A percentile compares a stretch with the other conserved stretches of the same genome.
phyloP scores from a whole-genome alignment of 2,113 vertebrate species.

The Mastomys coucha region DNA sequence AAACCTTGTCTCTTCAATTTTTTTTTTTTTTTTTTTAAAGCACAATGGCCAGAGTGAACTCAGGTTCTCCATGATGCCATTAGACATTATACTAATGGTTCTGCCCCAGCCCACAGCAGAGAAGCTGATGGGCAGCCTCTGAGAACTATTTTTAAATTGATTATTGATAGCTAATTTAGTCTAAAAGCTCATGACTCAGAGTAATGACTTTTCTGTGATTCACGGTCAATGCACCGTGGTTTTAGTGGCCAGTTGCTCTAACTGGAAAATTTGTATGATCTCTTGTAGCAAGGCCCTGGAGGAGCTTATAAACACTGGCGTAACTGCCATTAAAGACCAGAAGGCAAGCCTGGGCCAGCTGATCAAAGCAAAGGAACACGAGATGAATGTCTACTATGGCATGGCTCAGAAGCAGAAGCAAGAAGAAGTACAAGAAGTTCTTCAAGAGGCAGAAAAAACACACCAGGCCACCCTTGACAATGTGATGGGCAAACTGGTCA shows the following conservation, averaged over 20 bases:
- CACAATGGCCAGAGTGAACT: background rate
- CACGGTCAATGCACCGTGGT: conserved; percentile 15
- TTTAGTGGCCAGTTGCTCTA: conserved; percentile 18
- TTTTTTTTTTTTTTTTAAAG: background rate
- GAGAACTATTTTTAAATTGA: conserved; percentile 28
- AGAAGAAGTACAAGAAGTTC: conserved; percentile 70
- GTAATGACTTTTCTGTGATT: background rate
- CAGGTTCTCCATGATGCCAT: background rate
- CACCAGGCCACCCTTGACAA: conserved; percentile 74
- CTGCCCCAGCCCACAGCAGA: background rate
- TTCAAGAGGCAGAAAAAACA: conserved; percentile 66
- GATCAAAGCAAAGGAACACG: conserved; percentile 69
- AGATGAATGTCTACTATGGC: conserved; percentile 67
- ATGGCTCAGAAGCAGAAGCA: conserved; percentile 76
- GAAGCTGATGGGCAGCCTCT: background rate
- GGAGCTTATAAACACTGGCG: conserved; percentile 59
- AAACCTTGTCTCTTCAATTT: background rate
- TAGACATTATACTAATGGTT: background rate
- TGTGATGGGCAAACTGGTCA: conserved; percentile 56
- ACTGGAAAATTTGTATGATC: conserved; percentile 33
- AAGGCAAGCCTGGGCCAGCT: conserved; percentile 60
- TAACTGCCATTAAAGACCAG: conserved; percentile 53
- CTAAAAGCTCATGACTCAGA: background rate
- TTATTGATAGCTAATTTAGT: conserved; percentile 1
- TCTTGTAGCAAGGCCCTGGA: conserved; percentile 73